These are phyloP conservation scores for Pyrochroa serraticornis DNA, from an alignment of 2,888 invertebrate species.

Conservation along the genomic window DNA sequence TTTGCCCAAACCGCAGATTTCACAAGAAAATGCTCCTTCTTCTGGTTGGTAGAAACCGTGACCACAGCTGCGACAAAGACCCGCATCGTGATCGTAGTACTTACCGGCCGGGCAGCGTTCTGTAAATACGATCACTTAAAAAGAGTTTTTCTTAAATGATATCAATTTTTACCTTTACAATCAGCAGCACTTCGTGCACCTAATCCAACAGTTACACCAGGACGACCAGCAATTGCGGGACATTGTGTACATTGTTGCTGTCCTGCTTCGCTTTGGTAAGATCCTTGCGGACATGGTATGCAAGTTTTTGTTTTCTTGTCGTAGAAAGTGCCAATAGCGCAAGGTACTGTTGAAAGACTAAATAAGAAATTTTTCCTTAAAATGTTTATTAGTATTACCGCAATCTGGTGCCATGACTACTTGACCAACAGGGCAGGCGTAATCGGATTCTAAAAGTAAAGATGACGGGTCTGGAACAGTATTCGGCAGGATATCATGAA, in stretches of 20 bases:
- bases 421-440: constrained; percentile 91
- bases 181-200: constrained; percentile 88
- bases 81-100: constrained; percentile 88
- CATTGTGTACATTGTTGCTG: constrained; percentile 89
- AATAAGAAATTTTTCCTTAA: background rate
- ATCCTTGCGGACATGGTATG: constrained; percentile 83
- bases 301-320: constrained; percentile 79
- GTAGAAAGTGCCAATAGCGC: constrained; percentile 89
- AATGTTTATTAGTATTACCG: constrained; percentile 63
- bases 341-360: constrained; percentile 69
- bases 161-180: constrained; percentile 72
- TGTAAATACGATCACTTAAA: constrained; percentile 45
- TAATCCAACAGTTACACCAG: constrained; percentile 84
- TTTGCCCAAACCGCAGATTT: constrained; percentile 87
- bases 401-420: constrained; percentile 94
- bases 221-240: constrained; percentile 87
- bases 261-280: constrained; percentile 92
- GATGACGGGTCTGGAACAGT: constrained; percentile 94
- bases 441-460: constrained; percentile 84
- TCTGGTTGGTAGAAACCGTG: constrained; percentile 92
- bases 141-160: background rate
- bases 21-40: constrained; percentile 89
- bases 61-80: constrained; percentile 89
- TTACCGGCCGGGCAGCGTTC: constrained; percentile 94
- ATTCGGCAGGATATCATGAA: constrained; percentile 90